Base-by-base conservation (phyloP, 2,113 vertebrate genomes). In the Cinclus cinclus region DNA sequence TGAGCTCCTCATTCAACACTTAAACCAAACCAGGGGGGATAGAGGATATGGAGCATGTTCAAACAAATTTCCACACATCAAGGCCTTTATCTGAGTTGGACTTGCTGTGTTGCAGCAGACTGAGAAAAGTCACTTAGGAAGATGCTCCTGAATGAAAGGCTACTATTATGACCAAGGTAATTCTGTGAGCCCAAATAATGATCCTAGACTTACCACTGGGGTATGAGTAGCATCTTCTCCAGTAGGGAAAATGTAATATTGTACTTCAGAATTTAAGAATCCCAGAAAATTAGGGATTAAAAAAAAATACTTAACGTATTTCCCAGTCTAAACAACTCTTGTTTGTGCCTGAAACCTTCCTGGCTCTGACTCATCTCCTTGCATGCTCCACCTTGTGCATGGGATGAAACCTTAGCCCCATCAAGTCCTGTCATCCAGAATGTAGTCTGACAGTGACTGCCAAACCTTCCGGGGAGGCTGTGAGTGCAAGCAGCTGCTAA, bases 401-500 rank as follows among this genome's bases (percentile, higher is more conserved):
- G 42, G 92, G 90, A 63, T 81, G 75, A 96, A 96, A 91, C 52
- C 64, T 87, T 25, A 74, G 55, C 85, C 80, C 56, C 59, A 60
- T 94, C 82, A 68, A 42, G 46, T 89, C 63, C 56, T 81, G 79
- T 68, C 92, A 85, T 56, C 8, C 35, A 58, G 88, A 97, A 92
- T 65, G 42, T 23, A 53, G 83, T 77, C 63, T 95, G 93, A 96
- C 95, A 95, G 67, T 30, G 58, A 31, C 80, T 93, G 44, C 39
- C 79, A 92, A 94, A 56, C 28, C 49, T 92, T 91, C 75, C 11
- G 13, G 81, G 75, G 73, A 86, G 64, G 58, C 25, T 62, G 65
- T 20, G 70, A 70, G n/a, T 24, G 22, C 83, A 56, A 79, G 90
- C 68, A 83, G 87, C 33, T 94, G 85, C 92, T 70, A 47, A 90